phyloP scores from a whole-genome alignment of 2,797 vertebrate species.

The Geotrypetes seraphini region DNA sequence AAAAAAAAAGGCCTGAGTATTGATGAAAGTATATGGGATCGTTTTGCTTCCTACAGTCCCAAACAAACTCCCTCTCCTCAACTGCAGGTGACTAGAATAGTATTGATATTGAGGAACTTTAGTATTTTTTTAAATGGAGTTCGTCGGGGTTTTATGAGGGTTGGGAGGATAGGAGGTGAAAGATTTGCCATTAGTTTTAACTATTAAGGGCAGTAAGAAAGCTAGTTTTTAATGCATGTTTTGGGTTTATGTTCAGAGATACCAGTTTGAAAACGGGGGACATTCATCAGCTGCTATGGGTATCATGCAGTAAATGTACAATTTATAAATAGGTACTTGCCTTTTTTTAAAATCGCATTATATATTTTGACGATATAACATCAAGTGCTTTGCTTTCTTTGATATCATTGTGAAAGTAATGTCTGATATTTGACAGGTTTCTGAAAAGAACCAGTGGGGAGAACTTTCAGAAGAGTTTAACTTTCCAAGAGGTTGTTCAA shows the following conservation, averaged over 20 bases:
- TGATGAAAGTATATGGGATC: no score
- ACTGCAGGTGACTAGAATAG: constrained; percentile 29
- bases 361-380: constrained; percentile 27
- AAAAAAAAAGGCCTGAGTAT: no score
- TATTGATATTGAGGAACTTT: constrained; percentile 55
- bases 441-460: constrained; percentile 96
- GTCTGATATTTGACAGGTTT: constrained; percentile 75
- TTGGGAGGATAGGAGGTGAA: no score
- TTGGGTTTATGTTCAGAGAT: constrained; percentile 3
- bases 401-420: constrained; percentile 40
- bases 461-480: constrained; percentile 95
- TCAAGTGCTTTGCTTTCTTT: constrained; percentile 33
- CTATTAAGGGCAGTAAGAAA: no score
- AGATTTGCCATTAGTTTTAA: no score
- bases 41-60: constrained; percentile 22
- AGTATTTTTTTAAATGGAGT: constrained; percentile 56
- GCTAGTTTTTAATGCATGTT: no score
- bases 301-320: not conserved
- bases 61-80: constrained; percentile 36
- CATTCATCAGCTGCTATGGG: not conserved
- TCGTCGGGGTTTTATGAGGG: constrained; percentile 64
- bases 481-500: constrained; percentile 96
- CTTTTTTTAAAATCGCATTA: constrained; percentile 27
- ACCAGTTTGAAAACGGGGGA: not conserved
- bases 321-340: constrained; percentile 28